Evolutionary conservation across 2,888 invertebrate genomes (phyloP).

Genomic region (Herminia tarsipennalis): DNA sequence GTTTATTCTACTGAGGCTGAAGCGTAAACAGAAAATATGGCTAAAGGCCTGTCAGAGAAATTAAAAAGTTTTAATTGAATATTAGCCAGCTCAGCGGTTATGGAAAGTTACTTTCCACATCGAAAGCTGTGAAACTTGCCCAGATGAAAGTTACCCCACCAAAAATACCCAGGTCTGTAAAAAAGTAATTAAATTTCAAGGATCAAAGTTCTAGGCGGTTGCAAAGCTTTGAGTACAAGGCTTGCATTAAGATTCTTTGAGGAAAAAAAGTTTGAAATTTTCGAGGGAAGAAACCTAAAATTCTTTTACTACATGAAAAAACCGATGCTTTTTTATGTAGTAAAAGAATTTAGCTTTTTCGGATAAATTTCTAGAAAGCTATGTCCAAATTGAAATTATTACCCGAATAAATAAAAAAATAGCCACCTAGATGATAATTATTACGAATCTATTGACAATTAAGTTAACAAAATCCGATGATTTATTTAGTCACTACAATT

Average conservation of each 20-base stretch:
- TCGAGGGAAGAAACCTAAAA: not conserved
- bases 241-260: conserved; percentile 3
- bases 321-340: not conserved
- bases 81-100: conserved; percentile 72
- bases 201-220: conserved; percentile 36
- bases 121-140: conserved; percentile 48
- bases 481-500: too few species aligned
- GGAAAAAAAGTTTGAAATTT: not conserved
- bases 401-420: too few species aligned
- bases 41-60: conserved; percentile 64
- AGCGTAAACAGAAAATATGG: conserved; percentile 72
- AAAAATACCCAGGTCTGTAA: conserved; percentile 50
- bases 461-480: too few species aligned
- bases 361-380: too few species aligned
- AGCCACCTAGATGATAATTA: too few species aligned
- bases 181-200: conserved; percentile 58
- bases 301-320: not conserved
- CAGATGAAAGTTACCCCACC: conserved; percentile 53
- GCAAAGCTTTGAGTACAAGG: conserved; percentile 5
- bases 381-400: too few species aligned
- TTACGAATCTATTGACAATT: too few species aligned
- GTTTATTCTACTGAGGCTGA: conserved; percentile 54
- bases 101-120: conserved; percentile 58
- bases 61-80: conserved; percentile 82
- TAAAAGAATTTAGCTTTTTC: not conserved